These are phyloP conservation scores for Drosophila gaucha DNA, from an alignment of 2,888 invertebrate species.

Conservation along the genomic window DNA sequence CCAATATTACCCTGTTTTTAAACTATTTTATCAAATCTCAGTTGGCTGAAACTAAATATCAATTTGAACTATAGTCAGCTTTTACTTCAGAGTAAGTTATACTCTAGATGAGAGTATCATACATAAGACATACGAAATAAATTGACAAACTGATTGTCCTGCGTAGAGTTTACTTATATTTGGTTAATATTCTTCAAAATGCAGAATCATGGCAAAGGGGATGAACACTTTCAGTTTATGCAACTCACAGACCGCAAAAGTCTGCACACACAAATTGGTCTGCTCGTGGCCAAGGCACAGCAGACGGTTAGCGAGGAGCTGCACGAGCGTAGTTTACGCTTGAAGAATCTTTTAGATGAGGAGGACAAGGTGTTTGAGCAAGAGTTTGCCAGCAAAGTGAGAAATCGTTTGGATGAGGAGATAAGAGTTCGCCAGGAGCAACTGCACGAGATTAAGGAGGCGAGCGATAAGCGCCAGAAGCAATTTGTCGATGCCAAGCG, in stretches of 20 bases:
- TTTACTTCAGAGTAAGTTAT: neutral
- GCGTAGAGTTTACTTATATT: constrained; percentile 7
- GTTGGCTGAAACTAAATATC: neutral
- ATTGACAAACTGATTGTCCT: constrained; percentile 24
- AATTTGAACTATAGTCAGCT: neutral
- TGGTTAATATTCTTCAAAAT: constrained; percentile 18
- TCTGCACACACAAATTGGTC: constrained; percentile 75
- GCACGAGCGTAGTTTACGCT: constrained; percentile 58
- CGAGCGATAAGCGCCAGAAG: constrained; percentile 54
- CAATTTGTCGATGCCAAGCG: constrained; percentile 74
- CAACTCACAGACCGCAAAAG: constrained; percentile 78
- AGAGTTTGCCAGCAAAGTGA: constrained; percentile 79
- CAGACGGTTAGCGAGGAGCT: constrained; percentile 71
- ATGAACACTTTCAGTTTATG: constrained; percentile 73
- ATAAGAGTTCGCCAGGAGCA: constrained; percentile 76
- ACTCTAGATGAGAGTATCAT: neutral
- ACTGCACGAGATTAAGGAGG: constrained; percentile 73
- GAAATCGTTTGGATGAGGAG: constrained; percentile 78
- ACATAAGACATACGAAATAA: constrained; percentile 5
- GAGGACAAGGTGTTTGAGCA: constrained; percentile 80
- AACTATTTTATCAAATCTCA: neutral
- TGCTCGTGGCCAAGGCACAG: constrained; percentile 76
- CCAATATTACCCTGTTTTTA: neutral
- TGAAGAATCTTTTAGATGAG: constrained; percentile 69
- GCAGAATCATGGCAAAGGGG: constrained; percentile 51